These are phyloP conservation scores for Crax fasciolata DNA, from an alignment of 2,797 vertebrate genomes.

Conservation along the genomic window DNA sequence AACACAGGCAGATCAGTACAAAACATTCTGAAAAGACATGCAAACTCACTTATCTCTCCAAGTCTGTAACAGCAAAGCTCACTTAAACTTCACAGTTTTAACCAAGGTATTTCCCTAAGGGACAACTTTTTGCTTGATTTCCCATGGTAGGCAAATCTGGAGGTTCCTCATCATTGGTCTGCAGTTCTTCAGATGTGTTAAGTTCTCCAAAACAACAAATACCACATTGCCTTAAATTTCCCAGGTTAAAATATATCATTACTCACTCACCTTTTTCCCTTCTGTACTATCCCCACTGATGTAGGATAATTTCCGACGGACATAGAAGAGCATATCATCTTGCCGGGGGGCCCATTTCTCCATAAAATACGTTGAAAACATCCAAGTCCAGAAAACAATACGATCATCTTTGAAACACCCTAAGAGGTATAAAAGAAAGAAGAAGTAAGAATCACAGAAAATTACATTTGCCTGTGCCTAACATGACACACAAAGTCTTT, in stretches of 20 bases:
- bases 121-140: accelerated
- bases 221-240: accelerated
- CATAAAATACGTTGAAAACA: slow-evolving; percentile 99
- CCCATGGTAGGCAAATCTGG: background rate
- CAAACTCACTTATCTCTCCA: background rate
- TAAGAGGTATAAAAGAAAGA: slow-evolving; percentile 52
- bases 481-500: accelerated
- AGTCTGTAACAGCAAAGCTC: accelerated
- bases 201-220: background rate
- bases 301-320: slow-evolving; percentile 90
- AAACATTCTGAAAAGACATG: background rate
- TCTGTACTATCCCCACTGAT: slow-evolving; percentile 82
- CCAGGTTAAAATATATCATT: background rate
- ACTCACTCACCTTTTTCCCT: slow-evolving; percentile 88
- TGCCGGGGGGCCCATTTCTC: slow-evolving; percentile 93
- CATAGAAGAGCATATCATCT: slow-evolving; percentile 98
- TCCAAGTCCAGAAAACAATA: slow-evolving; percentile 99
- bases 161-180: background rate
- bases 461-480: background rate
- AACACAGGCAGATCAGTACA: background rate
- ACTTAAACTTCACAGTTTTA: background rate
- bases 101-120: accelerated
- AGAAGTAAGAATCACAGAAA: background rate
- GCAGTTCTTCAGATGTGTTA: background rate
- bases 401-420: slow-evolving; percentile 97